These are phyloP conservation scores for Leptopilina clavipes DNA, from an alignment of 1,140 invertebrate species.

Conservation along the genomic window DNA sequence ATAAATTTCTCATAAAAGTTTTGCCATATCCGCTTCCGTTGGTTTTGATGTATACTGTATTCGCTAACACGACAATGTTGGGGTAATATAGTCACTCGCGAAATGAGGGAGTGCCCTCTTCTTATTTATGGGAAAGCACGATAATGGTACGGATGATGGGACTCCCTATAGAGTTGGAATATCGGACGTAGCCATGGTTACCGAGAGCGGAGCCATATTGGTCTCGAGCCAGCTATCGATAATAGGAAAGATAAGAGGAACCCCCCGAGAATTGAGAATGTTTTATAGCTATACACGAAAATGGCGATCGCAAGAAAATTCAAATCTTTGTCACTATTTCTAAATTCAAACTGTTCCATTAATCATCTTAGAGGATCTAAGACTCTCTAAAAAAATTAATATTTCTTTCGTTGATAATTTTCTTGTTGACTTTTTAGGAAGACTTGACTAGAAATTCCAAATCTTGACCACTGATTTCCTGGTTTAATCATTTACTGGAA, in stretches of 20 bases:
- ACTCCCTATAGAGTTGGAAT: slow-evolving; percentile 58
- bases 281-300: slow-evolving; percentile 58
- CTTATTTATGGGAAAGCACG: slow-evolving; percentile 71
- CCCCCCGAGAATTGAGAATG: slow-evolving; percentile 46
- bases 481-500: too few species aligned
- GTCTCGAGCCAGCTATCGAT: slow-evolving; percentile 73
- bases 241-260: slow-evolving; percentile 74
- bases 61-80: slow-evolving; percentile 16
- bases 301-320: slow-evolving; percentile 55
- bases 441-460: too few species aligned
- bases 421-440: too few species aligned
- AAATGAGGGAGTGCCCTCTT: slow-evolving; percentile 56
- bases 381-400: too few species aligned
- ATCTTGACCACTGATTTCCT: too few species aligned
- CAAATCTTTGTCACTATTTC: slow-evolving; percentile 7
- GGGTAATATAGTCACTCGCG: slow-evolving; percentile 35
- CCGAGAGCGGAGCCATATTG: slow-evolving; percentile 68
- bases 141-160: slow-evolving; percentile 74
- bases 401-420: too few species aligned
- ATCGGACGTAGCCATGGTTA: slow-evolving; percentile 64
- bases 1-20: slow-evolving; percentile 26
- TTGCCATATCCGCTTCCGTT: slow-evolving; percentile 13
- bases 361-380: background rate
- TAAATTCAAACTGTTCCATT: background rate
- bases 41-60: slow-evolving; percentile 8